phyloP scores from a whole-genome alignment of 23 tunicate genomes.

The Botrylloides violaceus region DNA sequence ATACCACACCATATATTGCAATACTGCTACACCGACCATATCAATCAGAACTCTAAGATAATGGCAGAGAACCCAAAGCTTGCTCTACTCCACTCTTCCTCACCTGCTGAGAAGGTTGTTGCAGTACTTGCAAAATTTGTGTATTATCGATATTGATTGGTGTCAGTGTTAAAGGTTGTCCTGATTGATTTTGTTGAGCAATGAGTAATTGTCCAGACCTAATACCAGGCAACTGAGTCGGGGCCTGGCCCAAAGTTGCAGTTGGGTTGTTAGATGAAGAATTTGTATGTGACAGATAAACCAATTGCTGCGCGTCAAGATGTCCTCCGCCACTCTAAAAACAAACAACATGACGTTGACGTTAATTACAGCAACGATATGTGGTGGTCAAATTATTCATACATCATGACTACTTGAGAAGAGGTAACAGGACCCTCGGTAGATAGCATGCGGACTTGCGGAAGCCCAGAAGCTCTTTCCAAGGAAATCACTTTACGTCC shows the following conservation, averaged over 20 bases:
- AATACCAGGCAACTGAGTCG: conserved; percentile 3
- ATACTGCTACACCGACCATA: too few relatives aligned
- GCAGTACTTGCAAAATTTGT: conserved; percentile 5
- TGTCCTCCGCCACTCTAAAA: conserved; percentile 33
- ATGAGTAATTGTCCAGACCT: conserved; percentile 19
- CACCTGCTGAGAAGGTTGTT: conserved; percentile 16
- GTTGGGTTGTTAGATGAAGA: neutral
- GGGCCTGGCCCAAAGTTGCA: neutral
- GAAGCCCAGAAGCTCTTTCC: too few relatives aligned
- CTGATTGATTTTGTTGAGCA: conserved; percentile 19
- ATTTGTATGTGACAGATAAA: conserved; percentile 17
- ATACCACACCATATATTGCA: too few relatives aligned
- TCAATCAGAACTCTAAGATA: too few relatives aligned
- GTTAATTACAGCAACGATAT: too few relatives aligned
- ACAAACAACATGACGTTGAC: too few relatives aligned
- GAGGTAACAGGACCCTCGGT: too few relatives aligned
- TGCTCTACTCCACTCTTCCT: neutral
- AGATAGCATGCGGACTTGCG: too few relatives aligned
- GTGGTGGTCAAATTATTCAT: too few relatives aligned
- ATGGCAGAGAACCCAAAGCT: too few relatives aligned
- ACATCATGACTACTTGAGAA: too few relatives aligned
- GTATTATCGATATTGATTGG: conserved; percentile 14
- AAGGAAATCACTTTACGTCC: too few relatives aligned
- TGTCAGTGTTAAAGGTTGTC: conserved; percentile 11
- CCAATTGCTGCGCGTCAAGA: conserved; percentile 44